A percentile compares a stretch with the other conserved stretches of the same genome.
phyloP scores from a whole-genome alignment of 1,140 invertebrate genomes.

The Charaxes varanes region DNA sequence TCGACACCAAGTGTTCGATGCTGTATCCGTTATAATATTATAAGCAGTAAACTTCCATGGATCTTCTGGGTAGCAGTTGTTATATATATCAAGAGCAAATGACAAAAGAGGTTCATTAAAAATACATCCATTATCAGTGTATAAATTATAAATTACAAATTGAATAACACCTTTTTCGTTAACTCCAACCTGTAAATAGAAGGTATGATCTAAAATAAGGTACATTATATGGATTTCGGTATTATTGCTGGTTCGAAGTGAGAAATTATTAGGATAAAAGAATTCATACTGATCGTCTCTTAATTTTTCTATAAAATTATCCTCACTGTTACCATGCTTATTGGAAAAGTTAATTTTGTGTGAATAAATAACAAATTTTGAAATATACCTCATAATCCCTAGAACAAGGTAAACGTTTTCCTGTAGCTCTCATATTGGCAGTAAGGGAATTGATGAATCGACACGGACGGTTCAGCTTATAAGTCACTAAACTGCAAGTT shows the following conservation, averaged over 20 bases:
- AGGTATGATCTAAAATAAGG: neutral
- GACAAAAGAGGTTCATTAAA: conserved; percentile 68
- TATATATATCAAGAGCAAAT: neutral
- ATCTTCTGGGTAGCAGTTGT: conserved; percentile 9
- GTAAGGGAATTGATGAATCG: conserved; percentile 69
- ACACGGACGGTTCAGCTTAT: conserved; percentile 33
- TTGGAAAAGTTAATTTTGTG: conserved; percentile 40
- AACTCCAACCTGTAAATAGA: conserved; percentile 66
- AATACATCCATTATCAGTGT: conserved; percentile 75
- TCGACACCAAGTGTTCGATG: conserved; percentile 16
- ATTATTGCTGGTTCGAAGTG: no score
- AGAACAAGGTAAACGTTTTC: conserved; percentile 75
- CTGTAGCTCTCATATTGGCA: conserved; percentile 77
- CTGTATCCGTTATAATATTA: conserved; percentile 11
- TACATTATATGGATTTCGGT: no score
- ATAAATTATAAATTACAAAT: conserved; percentile 74
- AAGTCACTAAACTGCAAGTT: conserved; percentile 19
- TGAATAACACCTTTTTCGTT: conserved; percentile 78
- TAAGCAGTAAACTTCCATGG: conserved; percentile 11
- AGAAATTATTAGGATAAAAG: no score
- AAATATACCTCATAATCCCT: conserved; percentile 76
- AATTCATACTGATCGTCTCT: no score
- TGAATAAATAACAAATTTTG: conserved; percentile 62
- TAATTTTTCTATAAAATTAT: no score
- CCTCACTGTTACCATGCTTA: no score